A percentile compares a stretch with the other conserved stretches of the same genome.
phyloP scores from a whole-genome alignment of 2,113 vertebrate species.

The Sturnus vulgaris region DNA sequence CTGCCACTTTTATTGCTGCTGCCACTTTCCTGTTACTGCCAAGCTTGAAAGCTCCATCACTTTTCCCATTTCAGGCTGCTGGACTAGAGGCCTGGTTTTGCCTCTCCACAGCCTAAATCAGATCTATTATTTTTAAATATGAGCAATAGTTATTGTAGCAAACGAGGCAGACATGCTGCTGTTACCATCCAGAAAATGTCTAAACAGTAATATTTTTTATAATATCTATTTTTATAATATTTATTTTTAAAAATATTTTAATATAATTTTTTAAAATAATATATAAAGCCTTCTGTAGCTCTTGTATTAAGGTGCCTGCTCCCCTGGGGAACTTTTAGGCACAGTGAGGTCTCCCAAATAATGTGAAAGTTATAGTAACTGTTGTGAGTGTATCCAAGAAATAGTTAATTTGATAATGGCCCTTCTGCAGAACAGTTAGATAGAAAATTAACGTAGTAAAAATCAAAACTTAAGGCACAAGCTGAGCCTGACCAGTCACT shows the following conservation, averaged over 20 bases:
- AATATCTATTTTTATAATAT: too few species aligned
- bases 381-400: background rate
- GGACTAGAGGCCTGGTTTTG: background rate
- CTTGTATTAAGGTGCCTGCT: background rate
- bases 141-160: background rate
- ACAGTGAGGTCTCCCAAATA: background rate
- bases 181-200: background rate
- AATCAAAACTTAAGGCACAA: background rate
- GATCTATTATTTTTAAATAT: background rate
- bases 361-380: background rate
- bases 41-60: background rate
- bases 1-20: background rate
- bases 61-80: background rate
- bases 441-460: background rate
- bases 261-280: too few species aligned
- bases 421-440: background rate
- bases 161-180: background rate
- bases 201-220: background rate
- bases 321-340: background rate
- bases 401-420: background rate
- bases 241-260: too few species aligned
- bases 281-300: background rate
- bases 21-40: background rate
- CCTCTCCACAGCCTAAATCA: background rate
- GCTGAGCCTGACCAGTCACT: background rate